Base-by-base conservation (phyloP, 1,140 invertebrate genomes). In the Helicoverpa zea region DNA sequence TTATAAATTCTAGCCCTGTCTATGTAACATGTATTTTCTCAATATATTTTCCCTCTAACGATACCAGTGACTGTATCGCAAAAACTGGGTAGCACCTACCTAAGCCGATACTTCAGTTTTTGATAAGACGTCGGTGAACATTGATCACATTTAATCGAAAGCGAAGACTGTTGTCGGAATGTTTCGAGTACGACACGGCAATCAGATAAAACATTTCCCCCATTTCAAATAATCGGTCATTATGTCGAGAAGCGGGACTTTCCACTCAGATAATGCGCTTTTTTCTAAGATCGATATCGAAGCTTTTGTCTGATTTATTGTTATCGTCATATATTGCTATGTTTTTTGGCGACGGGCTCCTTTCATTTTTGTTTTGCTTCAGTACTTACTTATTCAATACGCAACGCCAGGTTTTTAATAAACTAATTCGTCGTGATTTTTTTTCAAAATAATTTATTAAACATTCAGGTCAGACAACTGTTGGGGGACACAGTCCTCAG, bases 401-500 rank as follows among this genome's bases (percentile, higher is more conserved):
- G 43, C 3, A 49, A 23, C 10, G 64, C 23, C 16, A 49, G 12
- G 3, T 49, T 12, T 68, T 68, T 35, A 64, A 14, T 68, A 7
- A 12, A 68, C 35, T 29, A 52, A 52, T 35, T 72, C 23, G 58
- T 35, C 12, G 29, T 51, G n/a, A 63, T 58, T 79, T 43, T 43
- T 30, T 61, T 77, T 18, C 52, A 73, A 75, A 52, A 77, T 76
- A 73, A 78, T 54, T 79, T 63, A 12, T 49, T 76, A 51, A 70
- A 82, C 30, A 59, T 81, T 75, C 80, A 95, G 92, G 93, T 95
- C 3, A 92, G 90, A 79, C 92, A 95, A 82, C 87, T 94, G 5
- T 87, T 95, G 9, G 95, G 95, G 3, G 95, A 95, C 83, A 94
- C 97, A 30, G 95, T 97, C 14, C 95, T 98, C 0, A 96, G 96